phyloP scores from a whole-genome alignment of 2,113 vertebrate genomes.

The Varanus salvator region DNA sequence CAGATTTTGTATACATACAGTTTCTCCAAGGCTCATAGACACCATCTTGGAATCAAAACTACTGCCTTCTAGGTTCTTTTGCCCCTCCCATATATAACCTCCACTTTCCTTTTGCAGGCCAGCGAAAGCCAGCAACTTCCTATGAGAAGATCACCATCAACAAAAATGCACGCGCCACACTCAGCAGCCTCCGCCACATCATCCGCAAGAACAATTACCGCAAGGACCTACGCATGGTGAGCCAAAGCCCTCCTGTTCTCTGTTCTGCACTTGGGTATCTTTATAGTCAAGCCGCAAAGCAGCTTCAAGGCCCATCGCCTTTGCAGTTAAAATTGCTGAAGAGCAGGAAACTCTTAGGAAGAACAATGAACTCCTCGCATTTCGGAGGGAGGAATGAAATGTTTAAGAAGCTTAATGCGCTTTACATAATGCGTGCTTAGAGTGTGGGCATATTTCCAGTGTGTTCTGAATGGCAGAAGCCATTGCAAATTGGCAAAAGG shows the following conservation, averaged over 20 bases:
- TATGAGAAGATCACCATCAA: conserved; percentile 91
- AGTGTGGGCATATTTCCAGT: neutral
- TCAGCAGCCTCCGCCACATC: conserved; percentile 90
- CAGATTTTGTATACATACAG: neutral
- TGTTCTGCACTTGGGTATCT: neutral
- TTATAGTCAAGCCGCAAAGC: no score
- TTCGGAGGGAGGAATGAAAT: neutral
- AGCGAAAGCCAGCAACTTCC: conserved; percentile 84
- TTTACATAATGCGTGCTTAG: neutral
- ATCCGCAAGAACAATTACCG: conserved; percentile 92
- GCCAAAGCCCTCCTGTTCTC: conserved; percentile 11
- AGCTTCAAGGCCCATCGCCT: neutral
- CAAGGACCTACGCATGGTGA: conserved; percentile 90
- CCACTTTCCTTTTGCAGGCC: conserved; percentile 72
- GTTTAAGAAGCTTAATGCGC: neutral
- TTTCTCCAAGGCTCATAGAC: no score
- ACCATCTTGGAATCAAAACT: no score
- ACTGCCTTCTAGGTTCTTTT: neutral
- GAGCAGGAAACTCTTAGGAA: neutral
- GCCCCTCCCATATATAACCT: no score
- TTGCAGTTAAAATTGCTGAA: neutral
- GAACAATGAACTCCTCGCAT: neutral
- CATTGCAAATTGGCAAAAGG: neutral
- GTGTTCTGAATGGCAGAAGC: neutral
- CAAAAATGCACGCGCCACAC: conserved; percentile 90